Evolutionary conservation across 2,797 vertebrate species (phyloP), one percentile per base, ranked within the genome.

Genomic region (Sebastolobus altivelis): DNA sequence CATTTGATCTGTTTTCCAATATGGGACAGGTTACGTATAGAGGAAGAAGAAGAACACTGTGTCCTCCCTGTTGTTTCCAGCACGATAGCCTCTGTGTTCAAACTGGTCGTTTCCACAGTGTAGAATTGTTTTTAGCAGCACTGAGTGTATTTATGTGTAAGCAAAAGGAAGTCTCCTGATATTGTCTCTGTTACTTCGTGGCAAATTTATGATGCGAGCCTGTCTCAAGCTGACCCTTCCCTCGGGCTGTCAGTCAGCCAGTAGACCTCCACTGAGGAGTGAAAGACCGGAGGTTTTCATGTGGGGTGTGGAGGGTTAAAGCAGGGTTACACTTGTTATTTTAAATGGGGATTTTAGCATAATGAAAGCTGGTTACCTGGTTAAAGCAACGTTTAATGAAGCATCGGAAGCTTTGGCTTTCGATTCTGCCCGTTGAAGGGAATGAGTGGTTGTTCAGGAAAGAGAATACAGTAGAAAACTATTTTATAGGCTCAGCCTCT

Each of bases 91-190:
- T 40, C 49, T 8, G 33, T 61, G 58, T 75, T 80, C 65, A 79
- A 81, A 77, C 61, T 31, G 59, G 35, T 38, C 1, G 18, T 54
- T 84, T 69, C 63, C 71, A 67, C 27, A 2, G 33, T 61, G n/a
- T 25, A 52, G 72, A 60, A 73, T 82, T 74, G 58, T 87, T 22
- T 69, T 29, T 63, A 79, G 62, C 80, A 61, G 75, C 74, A 75
- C 13, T 70, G 68, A 73, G 67, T 72, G 35, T 90, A 83, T 90
- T 91, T 93, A 86, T 92, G 78, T 93, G 89, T 90, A 90, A 94
- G 89, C 92, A 89, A 87, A 89, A 83, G 69, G 77, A 87, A 75
- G 81, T 82, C 84, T 90, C 84, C 80, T 88, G 89, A 83, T 88
- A 81, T 78, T 75, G 83, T 89, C 83, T 89, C 68, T 71, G 83